Conservation (phyloP, 2,113 vertebrate species). For the Dissostichus mawsoni region DNA sequence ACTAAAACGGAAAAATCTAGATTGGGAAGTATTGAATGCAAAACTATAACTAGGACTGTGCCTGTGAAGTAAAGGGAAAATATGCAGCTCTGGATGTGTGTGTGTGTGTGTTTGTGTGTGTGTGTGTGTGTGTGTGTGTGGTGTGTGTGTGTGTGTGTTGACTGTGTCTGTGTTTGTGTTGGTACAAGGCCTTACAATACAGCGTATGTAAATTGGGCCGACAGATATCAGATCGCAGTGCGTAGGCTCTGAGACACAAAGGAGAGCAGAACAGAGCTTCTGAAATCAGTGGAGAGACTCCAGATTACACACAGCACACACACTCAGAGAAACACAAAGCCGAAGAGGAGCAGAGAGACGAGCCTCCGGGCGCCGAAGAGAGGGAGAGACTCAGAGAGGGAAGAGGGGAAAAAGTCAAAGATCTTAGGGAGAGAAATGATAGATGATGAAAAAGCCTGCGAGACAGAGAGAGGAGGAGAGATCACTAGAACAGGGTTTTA, state of each 20-base stretch:
- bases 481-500: not conserved
- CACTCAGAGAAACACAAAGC: constrained; percentile 4
- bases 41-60: too few relatives aligned
- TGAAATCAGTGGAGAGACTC: constrained; percentile 35
- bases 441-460: constrained; percentile 32
- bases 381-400: not conserved
- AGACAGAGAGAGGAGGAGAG: not conserved
- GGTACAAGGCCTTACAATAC: not conserved
- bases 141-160: not conserved
- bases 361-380: constrained; percentile 3
- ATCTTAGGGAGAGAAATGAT: constrained; percentile 34
- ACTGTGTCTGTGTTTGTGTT: not conserved
- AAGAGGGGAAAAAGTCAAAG: not conserved
- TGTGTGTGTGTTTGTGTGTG: not conserved
- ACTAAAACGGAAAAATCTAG: too few relatives aligned
- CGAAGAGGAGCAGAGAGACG: constrained; percentile 1
- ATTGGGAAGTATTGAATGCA: too few relatives aligned
- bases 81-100: not conserved
- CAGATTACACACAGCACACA: constrained; percentile 12
- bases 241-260: constrained; percentile 27
- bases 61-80: too few relatives aligned
- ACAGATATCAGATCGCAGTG: constrained; percentile 25
- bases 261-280: constrained; percentile 33
- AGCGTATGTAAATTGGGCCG: not conserved
- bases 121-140: not conserved